Conservation (phyloP, 2,113 vertebrate species). For the Lepidothrix coronata region DNA sequence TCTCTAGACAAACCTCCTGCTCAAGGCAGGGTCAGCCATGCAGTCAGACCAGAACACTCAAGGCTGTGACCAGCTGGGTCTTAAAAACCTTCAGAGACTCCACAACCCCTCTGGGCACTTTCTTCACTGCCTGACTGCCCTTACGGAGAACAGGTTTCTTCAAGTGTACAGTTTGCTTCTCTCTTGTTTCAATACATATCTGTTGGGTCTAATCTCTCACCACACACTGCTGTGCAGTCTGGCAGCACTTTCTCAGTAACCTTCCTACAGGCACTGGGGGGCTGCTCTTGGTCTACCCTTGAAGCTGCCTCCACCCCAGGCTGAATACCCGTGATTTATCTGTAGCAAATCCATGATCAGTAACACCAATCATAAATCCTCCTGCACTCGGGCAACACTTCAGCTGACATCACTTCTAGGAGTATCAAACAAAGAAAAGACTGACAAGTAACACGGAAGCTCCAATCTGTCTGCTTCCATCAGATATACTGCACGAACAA, state of each 20-base stretch:
- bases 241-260: neutral
- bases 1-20: neutral
- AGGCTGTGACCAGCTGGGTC: neutral
- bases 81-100: neutral
- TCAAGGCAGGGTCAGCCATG: neutral
- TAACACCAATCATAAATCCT: neutral
- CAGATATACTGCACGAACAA: neutral
- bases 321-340: neutral
- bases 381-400: neutral
- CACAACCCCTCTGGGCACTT: neutral
- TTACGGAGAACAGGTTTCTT: neutral
- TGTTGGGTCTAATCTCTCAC: neutral
- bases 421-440: neutral
- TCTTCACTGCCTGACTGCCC: neutral
- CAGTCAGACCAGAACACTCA: neutral
- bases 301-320: neutral
- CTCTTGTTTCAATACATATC: neutral
- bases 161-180: neutral
- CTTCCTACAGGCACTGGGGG: neutral
- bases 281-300: neutral
- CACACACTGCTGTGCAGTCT: fast-evolving
- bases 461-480: neutral
- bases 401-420: neutral
- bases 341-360: neutral
- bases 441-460: neutral